These are phyloP conservation scores for Darevskia mixta DNA, from an alignment of 2,797 vertebrate genomes.

Conservation along the genomic window DNA sequence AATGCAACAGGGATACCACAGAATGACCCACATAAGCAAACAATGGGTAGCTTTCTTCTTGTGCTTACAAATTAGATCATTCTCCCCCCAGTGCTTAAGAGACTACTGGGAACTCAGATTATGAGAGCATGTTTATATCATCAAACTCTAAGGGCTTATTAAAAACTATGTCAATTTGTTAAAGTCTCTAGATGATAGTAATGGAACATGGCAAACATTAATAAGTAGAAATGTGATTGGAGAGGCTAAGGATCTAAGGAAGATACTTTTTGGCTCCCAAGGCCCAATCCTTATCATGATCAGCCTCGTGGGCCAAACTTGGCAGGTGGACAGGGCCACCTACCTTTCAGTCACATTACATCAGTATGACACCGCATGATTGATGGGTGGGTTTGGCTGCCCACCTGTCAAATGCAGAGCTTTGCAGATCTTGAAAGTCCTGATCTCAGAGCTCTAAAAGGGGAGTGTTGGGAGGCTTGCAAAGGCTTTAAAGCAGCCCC, in stretches of 20 bases:
- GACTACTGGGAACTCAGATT: constrained; percentile 21
- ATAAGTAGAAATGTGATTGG: constrained; percentile 16
- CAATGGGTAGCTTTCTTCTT: background rate
- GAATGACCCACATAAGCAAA: background rate
- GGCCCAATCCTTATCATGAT: too few species aligned
- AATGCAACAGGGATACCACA: background rate
- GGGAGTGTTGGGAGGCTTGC: too few species aligned
- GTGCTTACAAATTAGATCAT: constrained; percentile 6
- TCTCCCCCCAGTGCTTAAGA: background rate
- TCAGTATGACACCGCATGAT: too few species aligned
- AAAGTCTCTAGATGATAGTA: constrained; percentile 31
- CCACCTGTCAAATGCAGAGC: too few species aligned
- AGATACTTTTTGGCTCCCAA: background rate
- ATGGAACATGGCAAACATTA: constrained; percentile 32
- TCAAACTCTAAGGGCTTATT: constrained; percentile 37
- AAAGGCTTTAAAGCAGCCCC: too few species aligned
- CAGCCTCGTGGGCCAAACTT: too few species aligned
- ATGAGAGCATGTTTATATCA: constrained; percentile 32
- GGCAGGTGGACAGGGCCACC: too few species aligned
- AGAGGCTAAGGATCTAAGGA: background rate
- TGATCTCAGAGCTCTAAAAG: too few species aligned
- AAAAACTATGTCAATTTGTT: constrained; percentile 43
- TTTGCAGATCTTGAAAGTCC: too few species aligned
- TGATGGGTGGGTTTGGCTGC: too few species aligned
- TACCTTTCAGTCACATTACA: too few species aligned